Base-by-base conservation (phyloP, 1,140 invertebrate genomes). In the Meloidogyne exigua region DNA sequence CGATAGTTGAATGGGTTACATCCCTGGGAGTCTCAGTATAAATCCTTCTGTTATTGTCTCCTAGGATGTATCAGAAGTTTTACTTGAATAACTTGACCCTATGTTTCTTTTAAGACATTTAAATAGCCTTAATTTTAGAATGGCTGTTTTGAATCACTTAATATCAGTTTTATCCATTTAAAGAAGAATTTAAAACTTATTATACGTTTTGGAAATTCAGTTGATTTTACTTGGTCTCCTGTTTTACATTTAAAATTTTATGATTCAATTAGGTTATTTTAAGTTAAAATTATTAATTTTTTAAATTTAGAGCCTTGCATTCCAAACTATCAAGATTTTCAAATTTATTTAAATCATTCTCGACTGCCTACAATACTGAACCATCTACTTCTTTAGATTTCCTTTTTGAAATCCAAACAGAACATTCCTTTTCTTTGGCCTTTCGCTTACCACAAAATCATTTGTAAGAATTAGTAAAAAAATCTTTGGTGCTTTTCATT, bases 371-470 rank as follows among this genome's bases (percentile, higher is more conserved):
- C 15, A 15, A 26, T 12, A 63, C 23, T 73, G 21, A 39, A 15
- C 65, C 36, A 28, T 57, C 39, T 64, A 74, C 26, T 64, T 57
- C 28, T 26, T 66, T 42, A 25, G n/a, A 13, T 72, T 72, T 72
- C 11, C 39, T 78, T n/a, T 49, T 76, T 18, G 66, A 44, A 21
- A 23, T 78, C 13, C 21, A 44, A 9, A 81, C 79, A 25, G 78
- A 82, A 23, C 57, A 83, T 36, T 44, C 80, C 21, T 75, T 83
- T n/a, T 75, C 73, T 13, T 71, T 83, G 39, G 74, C 62, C 44
- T 81, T 83, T 49, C 69, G 76, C 23, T 68, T 83, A n/a, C 82
- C 82, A 12, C 44, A 79, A 64, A 68, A 83, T 64, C 82, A 83
- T 32, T 32, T 84, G 79, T 81, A 32, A 79, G 32, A n/a, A n/a